Evolutionary conservation across 2,113 vertebrate genomes (phyloP).

Genomic region (Patagioenas fasciata): DNA sequence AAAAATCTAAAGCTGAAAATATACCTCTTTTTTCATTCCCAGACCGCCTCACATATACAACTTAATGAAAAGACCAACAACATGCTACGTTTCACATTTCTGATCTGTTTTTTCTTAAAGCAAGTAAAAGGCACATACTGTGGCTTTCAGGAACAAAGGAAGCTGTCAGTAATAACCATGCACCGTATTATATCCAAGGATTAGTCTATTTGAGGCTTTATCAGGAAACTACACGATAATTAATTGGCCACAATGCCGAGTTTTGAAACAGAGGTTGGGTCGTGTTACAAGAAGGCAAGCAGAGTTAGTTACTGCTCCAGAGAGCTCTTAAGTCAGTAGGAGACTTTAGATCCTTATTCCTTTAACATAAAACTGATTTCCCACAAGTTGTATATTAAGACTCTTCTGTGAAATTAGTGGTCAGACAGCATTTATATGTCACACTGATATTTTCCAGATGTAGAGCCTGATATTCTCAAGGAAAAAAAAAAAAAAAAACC

Average conservation of each 20-base stretch:
- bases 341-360: slow-evolving; percentile 35
- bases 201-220: slow-evolving; percentile 28
- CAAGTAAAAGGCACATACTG: neutral
- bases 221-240: slow-evolving; percentile 18
- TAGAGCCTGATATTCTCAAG: neutral
- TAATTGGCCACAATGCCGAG: neutral
- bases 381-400: neutral
- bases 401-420: neutral
- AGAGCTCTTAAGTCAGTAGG: slow-evolving; percentile 32
- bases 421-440: neutral
- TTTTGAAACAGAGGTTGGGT: neutral
- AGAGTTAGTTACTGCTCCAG: neutral
- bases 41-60: neutral
- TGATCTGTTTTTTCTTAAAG: neutral
- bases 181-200: neutral
- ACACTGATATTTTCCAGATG: slow-evolving; percentile 44
- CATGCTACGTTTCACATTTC: neutral
- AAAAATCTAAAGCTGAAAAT: neutral
- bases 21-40: neutral
- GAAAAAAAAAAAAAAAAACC: neutral
- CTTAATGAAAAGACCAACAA: neutral
- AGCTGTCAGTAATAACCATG: neutral
- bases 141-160: neutral
- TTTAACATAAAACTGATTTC: slow-evolving; percentile 36
- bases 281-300: neutral